A percentile compares a stretch with the other conserved stretches of the same genome.
Evolutionary conservation across 92 coral and sea anemone species (phyloP).

Genomic region (Umimayanthus chanpuru): DNA sequence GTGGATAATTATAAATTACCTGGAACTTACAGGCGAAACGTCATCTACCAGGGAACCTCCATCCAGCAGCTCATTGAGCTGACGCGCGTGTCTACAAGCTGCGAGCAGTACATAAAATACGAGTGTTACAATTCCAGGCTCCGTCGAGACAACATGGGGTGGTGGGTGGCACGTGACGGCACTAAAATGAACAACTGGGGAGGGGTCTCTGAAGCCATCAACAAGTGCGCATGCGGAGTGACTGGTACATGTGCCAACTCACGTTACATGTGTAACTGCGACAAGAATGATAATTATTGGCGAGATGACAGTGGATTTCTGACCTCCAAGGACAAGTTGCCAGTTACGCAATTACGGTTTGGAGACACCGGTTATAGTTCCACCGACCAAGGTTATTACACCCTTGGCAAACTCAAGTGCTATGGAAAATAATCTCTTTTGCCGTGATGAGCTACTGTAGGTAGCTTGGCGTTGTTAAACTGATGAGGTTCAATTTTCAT

Average conservation of each 20-base stretch:
- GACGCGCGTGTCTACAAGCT: slow-evolving; percentile 22
- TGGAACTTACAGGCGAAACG: background rate
- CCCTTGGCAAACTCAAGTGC: slow-evolving; percentile 53
- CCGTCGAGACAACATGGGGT: too few species aligned
- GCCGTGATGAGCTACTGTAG: too few species aligned
- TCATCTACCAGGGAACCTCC: slow-evolving; percentile 5
- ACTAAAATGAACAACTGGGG: slow-evolving; percentile 15
- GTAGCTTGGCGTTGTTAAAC: too few species aligned
- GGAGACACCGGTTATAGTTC: slow-evolving; percentile 22
- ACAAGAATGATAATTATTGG: slow-evolving; percentile 30
- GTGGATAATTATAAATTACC: slow-evolving; percentile 4
- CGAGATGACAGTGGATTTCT: slow-evolving; percentile 52
- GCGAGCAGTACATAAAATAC: slow-evolving; percentile 51
- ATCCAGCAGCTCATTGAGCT: background rate
- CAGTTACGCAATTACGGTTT: slow-evolving; percentile 37
- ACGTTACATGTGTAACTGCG: too few species aligned
- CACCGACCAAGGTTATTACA: slow-evolving; percentile 47
- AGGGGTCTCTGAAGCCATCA: slow-evolving; percentile 29
- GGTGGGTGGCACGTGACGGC: slow-evolving; percentile 1
- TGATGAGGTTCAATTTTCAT: too few species aligned
- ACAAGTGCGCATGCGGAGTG: slow-evolving; percentile 38
- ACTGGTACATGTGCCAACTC: too few species aligned
- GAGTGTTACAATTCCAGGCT: slow-evolving; percentile 36
- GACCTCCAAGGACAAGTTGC: slow-evolving; percentile 34
- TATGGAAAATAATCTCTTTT: slow-evolving; percentile 17